Conservation (phyloP, 2,888 invertebrate genomes). For the Fragum whitleyi region DNA sequence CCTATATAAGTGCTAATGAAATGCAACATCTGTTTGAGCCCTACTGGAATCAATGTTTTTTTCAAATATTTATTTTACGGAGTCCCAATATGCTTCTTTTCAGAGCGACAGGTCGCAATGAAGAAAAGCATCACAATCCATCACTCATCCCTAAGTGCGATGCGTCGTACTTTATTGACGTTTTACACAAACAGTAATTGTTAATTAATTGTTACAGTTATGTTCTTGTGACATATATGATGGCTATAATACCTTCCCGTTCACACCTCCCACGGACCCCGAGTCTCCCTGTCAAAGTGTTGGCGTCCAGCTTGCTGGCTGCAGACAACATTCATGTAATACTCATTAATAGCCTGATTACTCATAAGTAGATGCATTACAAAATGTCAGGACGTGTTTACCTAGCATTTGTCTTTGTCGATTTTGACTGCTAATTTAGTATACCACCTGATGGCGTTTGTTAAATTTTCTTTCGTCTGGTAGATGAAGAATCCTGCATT, state of each 20-base stretch:
- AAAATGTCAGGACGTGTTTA: background rate
- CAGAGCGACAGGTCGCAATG: too few relatives aligned
- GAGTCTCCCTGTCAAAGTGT: conserved; percentile 15
- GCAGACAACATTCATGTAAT: conserved; percentile 19
- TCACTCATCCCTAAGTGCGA: conserved; percentile 18
- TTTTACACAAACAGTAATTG: conserved; percentile 57
- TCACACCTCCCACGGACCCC: conserved; percentile 14
- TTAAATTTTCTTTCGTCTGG: too few relatives aligned
- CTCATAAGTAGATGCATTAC: conserved; percentile 4
- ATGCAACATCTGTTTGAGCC: too few relatives aligned
- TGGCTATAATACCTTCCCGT: conserved; percentile 4
- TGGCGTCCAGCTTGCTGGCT: conserved; percentile 25
- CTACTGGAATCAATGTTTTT: too few relatives aligned
- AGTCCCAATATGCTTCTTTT: too few relatives aligned
- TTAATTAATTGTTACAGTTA: conserved; percentile 53
- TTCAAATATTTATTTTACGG: too few relatives aligned
- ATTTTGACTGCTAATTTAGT: too few relatives aligned
- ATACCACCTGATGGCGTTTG: too few relatives aligned
- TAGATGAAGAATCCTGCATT: too few relatives aligned
- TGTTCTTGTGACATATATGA: conserved; percentile 47
- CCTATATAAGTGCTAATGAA: too few relatives aligned
- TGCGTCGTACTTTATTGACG: conserved; percentile 43
- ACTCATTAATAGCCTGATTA: conserved; percentile 14
- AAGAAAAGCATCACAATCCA: background rate
- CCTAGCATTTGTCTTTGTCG: too few relatives aligned